Conservation (phyloP, 1,140 invertebrate genomes). For the Polypedilum pembai region DNA sequence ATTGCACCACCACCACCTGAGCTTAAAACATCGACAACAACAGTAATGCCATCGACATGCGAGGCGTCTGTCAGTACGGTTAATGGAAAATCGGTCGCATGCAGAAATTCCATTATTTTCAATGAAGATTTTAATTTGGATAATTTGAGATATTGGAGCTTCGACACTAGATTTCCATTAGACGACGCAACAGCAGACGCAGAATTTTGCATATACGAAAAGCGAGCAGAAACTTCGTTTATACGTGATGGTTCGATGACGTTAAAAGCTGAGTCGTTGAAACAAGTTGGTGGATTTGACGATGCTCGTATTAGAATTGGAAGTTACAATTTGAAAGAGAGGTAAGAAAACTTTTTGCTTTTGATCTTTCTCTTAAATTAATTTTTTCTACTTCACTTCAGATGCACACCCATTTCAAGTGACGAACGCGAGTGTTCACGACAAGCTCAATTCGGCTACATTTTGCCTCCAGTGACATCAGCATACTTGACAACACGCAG, state of each 20-base stretch:
- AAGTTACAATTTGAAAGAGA: not conserved
- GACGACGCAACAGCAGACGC: constrained; percentile 1
- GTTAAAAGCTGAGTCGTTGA: not conserved
- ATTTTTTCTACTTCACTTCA: constrained; percentile 36
- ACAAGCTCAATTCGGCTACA: constrained; percentile 45
- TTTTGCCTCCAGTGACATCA: constrained; percentile 59
- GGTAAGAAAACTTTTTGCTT: not conserved
- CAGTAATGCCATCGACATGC: not conserved
- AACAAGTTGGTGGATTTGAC: not conserved
- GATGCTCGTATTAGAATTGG: constrained; percentile 8
- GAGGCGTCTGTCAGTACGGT: not conserved
- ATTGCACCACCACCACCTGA: not conserved
- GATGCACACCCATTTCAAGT: constrained; percentile 51
- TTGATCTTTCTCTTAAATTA: constrained; percentile 20
- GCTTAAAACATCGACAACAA: not conserved
- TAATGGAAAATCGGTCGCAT: constrained; percentile 18
- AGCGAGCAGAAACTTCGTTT: constrained; percentile 18
- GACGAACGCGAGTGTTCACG: constrained; percentile 46
- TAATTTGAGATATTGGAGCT: constrained; percentile 21
- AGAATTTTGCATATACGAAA: constrained; percentile 18
- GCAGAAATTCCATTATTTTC: constrained; percentile 25
- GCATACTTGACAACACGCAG: constrained; percentile 58
- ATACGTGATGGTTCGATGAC: not conserved
- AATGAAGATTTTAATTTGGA: constrained; percentile 23
- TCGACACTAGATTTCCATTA: constrained; percentile 24